These are phyloP conservation scores for Esox masquinongy DNA, from an alignment of 2,797 vertebrate species.

Conservation along the genomic window DNA sequence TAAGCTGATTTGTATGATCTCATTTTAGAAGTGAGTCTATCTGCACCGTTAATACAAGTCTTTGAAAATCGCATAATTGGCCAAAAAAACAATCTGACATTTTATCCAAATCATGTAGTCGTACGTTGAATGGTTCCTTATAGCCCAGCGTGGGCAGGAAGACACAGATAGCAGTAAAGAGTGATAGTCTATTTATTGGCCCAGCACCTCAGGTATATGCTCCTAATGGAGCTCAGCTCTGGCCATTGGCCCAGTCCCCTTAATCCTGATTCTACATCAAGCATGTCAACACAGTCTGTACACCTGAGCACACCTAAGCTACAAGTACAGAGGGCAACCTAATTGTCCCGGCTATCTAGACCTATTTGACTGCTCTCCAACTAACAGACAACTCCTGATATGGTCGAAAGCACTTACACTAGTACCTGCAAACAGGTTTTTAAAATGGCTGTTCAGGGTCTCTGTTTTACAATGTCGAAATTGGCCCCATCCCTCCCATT, in stretches of 20 bases:
- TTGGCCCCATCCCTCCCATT: too few relatives aligned
- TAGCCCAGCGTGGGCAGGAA: conserved; percentile 66
- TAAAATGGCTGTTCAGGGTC: not conserved
- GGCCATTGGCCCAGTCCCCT: conserved; percentile 65
- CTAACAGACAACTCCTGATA: not conserved
- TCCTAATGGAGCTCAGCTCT: conserved; percentile 54
- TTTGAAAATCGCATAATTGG: too few relatives aligned
- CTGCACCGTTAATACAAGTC: too few relatives aligned
- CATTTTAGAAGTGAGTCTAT: too few relatives aligned
- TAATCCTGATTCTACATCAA: conserved; percentile 72
- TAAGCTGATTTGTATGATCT: too few relatives aligned
- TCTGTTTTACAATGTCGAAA: too few relatives aligned
- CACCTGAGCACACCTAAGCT: conserved; percentile 68
- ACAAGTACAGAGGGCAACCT: conserved; percentile 52
- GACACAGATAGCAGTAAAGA: conserved; percentile 56
- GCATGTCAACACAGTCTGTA: conserved; percentile 53
- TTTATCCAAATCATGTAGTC: too few relatives aligned
- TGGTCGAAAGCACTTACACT: not conserved
- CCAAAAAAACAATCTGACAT: too few relatives aligned
- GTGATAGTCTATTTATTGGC: conserved; percentile 70
- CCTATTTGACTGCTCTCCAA: conserved; percentile 32
- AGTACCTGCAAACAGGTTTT: not conserved
- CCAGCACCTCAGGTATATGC: conserved; percentile 54
- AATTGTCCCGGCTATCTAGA: conserved; percentile 52
- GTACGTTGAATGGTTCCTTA: conserved; percentile 45